These are phyloP conservation scores for Anastrepha ludens DNA, from an alignment of 1,140 invertebrate genomes.

Conservation along the genomic window DNA sequence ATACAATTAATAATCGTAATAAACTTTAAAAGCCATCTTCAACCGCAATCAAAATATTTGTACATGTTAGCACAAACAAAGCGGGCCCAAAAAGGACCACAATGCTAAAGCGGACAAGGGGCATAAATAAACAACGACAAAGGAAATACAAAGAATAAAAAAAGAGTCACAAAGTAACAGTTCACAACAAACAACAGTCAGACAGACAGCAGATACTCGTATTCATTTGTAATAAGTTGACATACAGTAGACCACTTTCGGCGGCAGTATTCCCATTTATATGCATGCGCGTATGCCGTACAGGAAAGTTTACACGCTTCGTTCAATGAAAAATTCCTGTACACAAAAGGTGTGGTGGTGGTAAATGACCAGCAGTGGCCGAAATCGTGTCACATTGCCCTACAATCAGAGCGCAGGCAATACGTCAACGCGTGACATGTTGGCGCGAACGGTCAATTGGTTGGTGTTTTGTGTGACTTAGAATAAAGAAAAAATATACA, in stretches of 20 bases:
- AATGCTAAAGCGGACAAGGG: background rate
- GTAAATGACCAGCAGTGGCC: slow-evolving; percentile 3
- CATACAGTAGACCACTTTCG: slow-evolving; percentile 33
- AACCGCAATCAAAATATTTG: slow-evolving; percentile 52
- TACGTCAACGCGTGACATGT: slow-evolving; percentile 40
- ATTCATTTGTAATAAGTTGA: slow-evolving; percentile 37
- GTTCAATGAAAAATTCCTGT: background rate
- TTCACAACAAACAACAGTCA: background rate
- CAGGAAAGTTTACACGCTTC: slow-evolving; percentile 5
- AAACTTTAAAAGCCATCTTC: slow-evolving; percentile 50
- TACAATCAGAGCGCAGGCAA: slow-evolving; percentile 26
- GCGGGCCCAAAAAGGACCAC: background rate
- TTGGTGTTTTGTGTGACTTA: background rate
- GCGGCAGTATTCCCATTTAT: slow-evolving; percentile 2
- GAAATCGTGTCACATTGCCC: slow-evolving; percentile 31
- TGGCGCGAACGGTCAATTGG: background rate
- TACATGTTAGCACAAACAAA: slow-evolving; percentile 43
- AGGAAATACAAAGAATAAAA: background rate
- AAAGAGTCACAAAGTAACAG: no score
- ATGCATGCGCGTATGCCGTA: background rate
- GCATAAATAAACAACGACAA: slow-evolving; percentile 13
- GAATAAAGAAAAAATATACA: no score
- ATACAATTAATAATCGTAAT: slow-evolving; percentile 52
- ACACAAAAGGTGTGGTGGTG: slow-evolving; percentile 1
- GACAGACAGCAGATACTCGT: background rate